These are phyloP conservation scores for Crocidura indochinensis DNA, from an alignment of 2,797 vertebrate species.

Conservation along the genomic window DNA sequence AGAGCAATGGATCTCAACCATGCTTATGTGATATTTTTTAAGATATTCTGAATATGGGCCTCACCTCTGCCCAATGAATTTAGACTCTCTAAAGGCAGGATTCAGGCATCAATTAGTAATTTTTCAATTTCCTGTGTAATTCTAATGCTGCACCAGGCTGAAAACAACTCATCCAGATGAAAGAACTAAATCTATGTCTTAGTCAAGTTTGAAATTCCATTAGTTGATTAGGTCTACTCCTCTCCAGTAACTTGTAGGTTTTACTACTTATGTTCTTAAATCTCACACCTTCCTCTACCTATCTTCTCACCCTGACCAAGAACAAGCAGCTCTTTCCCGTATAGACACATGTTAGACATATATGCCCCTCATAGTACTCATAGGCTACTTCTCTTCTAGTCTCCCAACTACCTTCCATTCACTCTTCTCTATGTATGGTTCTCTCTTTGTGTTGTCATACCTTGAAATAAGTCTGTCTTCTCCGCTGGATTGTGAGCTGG, in stretches of 20 bases:
- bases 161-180: not conserved
- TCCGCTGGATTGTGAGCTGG: not conserved
- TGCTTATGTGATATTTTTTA: not conserved
- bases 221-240: not conserved
- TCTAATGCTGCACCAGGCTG: not conserved
- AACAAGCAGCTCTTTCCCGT: not conserved
- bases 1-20: not conserved
- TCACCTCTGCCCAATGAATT: not conserved
- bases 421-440: not conserved
- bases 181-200: not conserved
- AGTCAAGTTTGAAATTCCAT: not conserved
- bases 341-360: not conserved
- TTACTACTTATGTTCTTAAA: not conserved
- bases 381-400: not conserved
- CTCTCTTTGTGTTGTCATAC: not conserved
- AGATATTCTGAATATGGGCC: not conserved
- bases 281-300: too few species aligned
- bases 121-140: conserved; percentile 1
- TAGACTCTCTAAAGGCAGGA: conserved; percentile 13
- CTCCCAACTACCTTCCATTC: not conserved
- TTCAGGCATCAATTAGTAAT: not conserved
- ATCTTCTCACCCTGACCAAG: not conserved
- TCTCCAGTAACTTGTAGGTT: not conserved
- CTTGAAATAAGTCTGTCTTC: not conserved
- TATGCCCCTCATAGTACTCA: not conserved